These are phyloP conservation scores for Platanista minor DNA, from an alignment of 2,113 vertebrate species.

Conservation along the genomic window DNA sequence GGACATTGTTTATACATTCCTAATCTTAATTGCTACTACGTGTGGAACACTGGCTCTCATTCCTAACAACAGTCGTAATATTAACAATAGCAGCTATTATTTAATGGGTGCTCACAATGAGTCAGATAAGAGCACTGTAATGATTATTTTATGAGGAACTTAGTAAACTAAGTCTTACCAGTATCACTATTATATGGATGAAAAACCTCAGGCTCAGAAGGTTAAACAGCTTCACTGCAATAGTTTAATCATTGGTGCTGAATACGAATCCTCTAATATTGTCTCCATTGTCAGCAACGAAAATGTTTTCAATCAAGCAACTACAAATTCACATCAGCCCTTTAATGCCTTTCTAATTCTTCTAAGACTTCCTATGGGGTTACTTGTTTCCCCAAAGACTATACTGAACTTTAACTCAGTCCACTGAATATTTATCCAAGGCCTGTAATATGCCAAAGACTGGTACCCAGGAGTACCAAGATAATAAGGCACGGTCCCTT, in stretches of 20 bases:
- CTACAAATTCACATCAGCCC: not conserved
- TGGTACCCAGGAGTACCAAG: not conserved
- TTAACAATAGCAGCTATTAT: not conserved
- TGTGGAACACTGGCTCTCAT: not conserved
- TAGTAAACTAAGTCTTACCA: not conserved
- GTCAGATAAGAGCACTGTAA: not conserved
- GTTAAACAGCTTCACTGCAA: not conserved
- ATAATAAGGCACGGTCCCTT: not conserved
- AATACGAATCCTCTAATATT: not conserved
- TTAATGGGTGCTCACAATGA: not conserved
- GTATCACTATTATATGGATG: not conserved
- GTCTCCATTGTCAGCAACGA: not conserved
- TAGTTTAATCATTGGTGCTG: not conserved
- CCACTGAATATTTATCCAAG: not conserved
- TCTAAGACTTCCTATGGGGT: not conserved
- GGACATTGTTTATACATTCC: not conserved
- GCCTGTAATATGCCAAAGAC: not conserved
- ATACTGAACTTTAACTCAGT: not conserved
- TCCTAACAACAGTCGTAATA: not conserved
- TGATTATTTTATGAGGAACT: not conserved
- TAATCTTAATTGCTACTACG: not conserved
- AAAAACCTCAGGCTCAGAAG: not conserved
- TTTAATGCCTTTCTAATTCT: not conserved
- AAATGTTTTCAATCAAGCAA: not conserved
- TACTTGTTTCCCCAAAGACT: not conserved